Base-by-base conservation (phyloP, 2,797 vertebrate genomes). In the Apogon talboti region DNA sequence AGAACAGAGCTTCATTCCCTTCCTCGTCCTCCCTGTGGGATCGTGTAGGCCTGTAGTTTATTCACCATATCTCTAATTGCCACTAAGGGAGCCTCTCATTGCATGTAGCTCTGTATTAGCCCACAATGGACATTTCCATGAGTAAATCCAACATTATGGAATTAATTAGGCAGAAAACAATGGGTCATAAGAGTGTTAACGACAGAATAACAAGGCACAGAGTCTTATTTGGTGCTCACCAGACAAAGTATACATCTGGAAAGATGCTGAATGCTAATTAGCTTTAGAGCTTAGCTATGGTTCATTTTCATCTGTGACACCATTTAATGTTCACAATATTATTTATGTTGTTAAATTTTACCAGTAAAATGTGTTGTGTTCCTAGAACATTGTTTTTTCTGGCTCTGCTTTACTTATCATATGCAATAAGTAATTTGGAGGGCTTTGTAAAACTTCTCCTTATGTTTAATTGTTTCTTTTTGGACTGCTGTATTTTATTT, bases 161-260 rank as follows among this genome's bases (percentile, higher is more conserved):
- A 92, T 92, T 93, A 92, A 93, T 93, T 93, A 92, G 85, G 89
- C 89, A 90, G 89, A 91, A 92, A 92, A 92, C 89, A 92, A 91
- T 83, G 88, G 89, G 89, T 93, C 88, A 90, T 89, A 85, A 87
- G 88, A 88, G 84, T 71, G 78, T 89, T 91, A 92, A 92, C 75
- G 86, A 92, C 87, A 85, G 86, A 92, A 92, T 92, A 91, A 92
- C 91, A 92, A 91, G 88, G 71, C 82, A 67, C 68, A 28, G 56
- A 73, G 76, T 86, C 83, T 87, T 88, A 86, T 81, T 88, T 82
- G 71, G 77, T 74, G 80, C 75, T 89, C 74, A 74, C 55, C 75
- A 83, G 85, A 88, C 78, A 54, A 69, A 51, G 61, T 75, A 51
- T 49, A 59, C 58, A 74, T 77, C 73, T 16, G 56, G 64, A 28